Conservation (phyloP, 1,140 invertebrate species). For the Tyrophagus putrescentiae region DNA sequence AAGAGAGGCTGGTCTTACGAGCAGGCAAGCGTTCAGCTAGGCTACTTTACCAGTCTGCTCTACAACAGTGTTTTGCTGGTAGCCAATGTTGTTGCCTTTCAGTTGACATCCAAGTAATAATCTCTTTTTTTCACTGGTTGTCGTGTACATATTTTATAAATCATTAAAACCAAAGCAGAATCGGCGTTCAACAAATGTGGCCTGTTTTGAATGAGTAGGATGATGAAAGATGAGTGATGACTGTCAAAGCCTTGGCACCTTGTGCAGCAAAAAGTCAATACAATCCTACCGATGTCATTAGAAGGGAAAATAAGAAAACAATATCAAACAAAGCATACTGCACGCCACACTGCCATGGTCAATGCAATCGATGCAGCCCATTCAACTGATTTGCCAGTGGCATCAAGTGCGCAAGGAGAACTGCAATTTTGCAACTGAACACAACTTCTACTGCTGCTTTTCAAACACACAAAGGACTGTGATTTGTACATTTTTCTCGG, state of each 20-base stretch:
- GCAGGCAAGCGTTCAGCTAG: neutral
- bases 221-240: neutral
- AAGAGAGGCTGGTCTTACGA: constrained; percentile 35
- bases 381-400: no score
- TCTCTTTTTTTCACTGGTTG: neutral
- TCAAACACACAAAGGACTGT: no score
- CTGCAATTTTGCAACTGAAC: no score
- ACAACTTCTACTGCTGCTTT: no score
- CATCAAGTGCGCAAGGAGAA: no score
- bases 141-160: neutral
- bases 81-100: constrained; percentile 4
- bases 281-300: neutral
- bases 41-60: neutral
- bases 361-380: no score
- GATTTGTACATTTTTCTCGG: no score
- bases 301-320: neutral
- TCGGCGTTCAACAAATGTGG: neutral
- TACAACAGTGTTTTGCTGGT: constrained; percentile 8
- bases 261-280: neutral
- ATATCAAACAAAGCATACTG: no score
- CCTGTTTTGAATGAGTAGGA: no score
- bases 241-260: neutral
- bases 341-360: no score
- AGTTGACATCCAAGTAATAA: neutral
- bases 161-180: neutral